A percentile compares a stretch with the other conserved stretches of the same genome.
phyloP scores from a whole-genome alignment of 2,797 vertebrate genomes.

The Parambassis ranga region DNA sequence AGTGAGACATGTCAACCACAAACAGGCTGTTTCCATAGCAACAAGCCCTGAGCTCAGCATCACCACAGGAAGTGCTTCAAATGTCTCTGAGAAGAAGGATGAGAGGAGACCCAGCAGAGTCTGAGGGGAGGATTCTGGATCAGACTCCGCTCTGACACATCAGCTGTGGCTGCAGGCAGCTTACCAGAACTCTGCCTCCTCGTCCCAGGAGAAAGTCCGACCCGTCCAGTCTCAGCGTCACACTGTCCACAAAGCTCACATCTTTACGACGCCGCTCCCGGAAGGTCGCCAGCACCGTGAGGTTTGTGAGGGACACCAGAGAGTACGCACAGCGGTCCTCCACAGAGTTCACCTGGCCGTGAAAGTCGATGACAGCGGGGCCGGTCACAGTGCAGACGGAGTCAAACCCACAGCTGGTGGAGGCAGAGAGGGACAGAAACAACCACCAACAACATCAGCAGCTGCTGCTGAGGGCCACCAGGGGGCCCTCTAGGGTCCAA shows the following conservation, averaged over 20 bases:
- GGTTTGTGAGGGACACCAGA: slow-evolving; percentile 1
- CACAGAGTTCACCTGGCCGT: not conserved
- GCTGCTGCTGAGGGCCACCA: no score
- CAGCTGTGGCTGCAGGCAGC: not conserved
- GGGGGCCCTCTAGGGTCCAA: no score
- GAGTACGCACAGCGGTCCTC: not conserved
- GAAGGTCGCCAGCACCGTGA: not conserved
- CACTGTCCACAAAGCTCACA: slow-evolving; percentile 1
- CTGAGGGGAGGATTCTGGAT: not conserved
- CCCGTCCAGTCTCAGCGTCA: not conserved
- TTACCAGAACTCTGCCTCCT: slow-evolving; percentile 4
- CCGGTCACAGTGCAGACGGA: slow-evolving; percentile 12
- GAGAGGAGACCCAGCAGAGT: no score
- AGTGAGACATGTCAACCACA: not conserved
- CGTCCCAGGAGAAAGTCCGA: not conserved
- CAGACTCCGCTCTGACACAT: not conserved
- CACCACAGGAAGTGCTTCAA: not conserved
- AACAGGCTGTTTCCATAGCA: not conserved
- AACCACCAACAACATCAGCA: no score
- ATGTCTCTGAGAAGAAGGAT: not conserved
- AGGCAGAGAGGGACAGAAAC: not conserved
- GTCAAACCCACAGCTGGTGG: not conserved
- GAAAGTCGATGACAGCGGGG: not conserved
- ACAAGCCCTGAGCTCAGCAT: fast-evolving
- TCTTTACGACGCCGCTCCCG: slow-evolving; percentile 3